Conservation (phyloP, 2,888 invertebrate species). For the Gnatocerus cornutus region DNA sequence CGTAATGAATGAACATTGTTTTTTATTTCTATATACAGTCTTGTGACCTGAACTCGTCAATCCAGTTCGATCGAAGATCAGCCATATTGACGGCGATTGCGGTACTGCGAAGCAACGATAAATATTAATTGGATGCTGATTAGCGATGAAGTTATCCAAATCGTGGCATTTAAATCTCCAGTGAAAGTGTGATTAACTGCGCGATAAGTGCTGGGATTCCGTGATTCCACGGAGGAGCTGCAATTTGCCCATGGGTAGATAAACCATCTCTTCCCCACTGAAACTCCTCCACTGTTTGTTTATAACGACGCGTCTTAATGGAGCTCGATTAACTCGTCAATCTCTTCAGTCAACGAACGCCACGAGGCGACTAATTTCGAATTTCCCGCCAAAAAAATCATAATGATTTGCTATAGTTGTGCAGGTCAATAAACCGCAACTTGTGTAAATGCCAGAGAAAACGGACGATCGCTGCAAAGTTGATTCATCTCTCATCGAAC, state of each 20-base stretch:
- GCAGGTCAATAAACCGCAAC: constrained; percentile 47
- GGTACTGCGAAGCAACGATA: constrained; percentile 18
- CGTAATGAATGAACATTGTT: constrained; percentile 48
- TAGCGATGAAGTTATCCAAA: constrained; percentile 19
- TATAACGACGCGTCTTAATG: constrained; percentile 20
- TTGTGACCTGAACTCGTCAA: constrained; percentile 45
- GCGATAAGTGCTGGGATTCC: background rate
- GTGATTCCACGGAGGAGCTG: background rate
- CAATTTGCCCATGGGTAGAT: background rate
- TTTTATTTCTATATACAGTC: constrained; percentile 28
- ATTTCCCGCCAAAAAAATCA: constrained; percentile 16
- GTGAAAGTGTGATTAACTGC: constrained; percentile 26
- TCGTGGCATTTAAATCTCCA: constrained; percentile 28
- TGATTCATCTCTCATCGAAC: constrained; percentile 44
- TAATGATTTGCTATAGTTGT: constrained; percentile 11
- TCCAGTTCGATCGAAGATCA: constrained; percentile 43
- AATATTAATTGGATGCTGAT: constrained; percentile 19
- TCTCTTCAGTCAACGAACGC: constrained; percentile 8
- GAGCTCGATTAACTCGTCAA: constrained; percentile 14
- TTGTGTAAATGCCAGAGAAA: constrained; percentile 46
- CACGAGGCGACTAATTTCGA: constrained; percentile 25
- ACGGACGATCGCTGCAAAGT: constrained; percentile 41
- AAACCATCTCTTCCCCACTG: background rate
- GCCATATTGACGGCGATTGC: constrained; percentile 8
- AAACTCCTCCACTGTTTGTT: constrained; percentile 18